A percentile compares a stretch with the other conserved stretches of the same genome.
Evolutionary conservation across 2,888 invertebrate species (phyloP).

Genomic region (Silvanus unidentatus): DNA sequence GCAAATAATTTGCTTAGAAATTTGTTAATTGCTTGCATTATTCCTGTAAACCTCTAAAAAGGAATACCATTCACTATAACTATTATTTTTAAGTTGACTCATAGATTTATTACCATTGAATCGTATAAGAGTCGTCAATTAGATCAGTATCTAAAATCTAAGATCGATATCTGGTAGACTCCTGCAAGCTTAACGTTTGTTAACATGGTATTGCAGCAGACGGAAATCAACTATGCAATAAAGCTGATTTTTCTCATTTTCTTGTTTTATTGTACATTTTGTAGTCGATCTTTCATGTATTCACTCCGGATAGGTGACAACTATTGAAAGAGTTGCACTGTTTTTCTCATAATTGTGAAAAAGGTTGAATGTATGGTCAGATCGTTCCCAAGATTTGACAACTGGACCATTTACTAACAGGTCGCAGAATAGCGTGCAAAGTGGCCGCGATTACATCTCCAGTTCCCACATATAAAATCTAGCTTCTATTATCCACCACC

Average conservation of each 20-base stretch:
- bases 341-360: neutral
- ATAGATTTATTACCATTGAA: too few relatives aligned
- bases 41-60: too few relatives aligned
- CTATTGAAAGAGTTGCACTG: neutral
- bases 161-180: slow-evolving; percentile 28
- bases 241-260: neutral
- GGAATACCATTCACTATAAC: too few relatives aligned
- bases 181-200: slow-evolving; percentile 19
- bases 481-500: neutral
- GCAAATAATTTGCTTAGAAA: slow-evolving; percentile 30
- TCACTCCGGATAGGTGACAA: too few relatives aligned
- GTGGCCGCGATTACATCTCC: slow-evolving; percentile 21
- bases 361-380: slow-evolving; percentile 12
- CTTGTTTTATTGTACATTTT: neutral
- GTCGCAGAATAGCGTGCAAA: slow-evolving; percentile 20
- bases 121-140: slow-evolving; percentile 25
- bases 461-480: slow-evolving; percentile 21
- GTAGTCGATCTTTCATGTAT: too few relatives aligned
- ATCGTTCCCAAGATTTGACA: slow-evolving; percentile 22
- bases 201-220: slow-evolving; percentile 16
- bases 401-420: slow-evolving; percentile 21
- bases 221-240: neutral
- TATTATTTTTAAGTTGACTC: too few relatives aligned
- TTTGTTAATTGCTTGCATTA: slow-evolving; percentile 16
- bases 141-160: slow-evolving; percentile 31